phyloP scores from a whole-genome alignment of 2,888 invertebrate species.

The Marronus borbonicus region DNA sequence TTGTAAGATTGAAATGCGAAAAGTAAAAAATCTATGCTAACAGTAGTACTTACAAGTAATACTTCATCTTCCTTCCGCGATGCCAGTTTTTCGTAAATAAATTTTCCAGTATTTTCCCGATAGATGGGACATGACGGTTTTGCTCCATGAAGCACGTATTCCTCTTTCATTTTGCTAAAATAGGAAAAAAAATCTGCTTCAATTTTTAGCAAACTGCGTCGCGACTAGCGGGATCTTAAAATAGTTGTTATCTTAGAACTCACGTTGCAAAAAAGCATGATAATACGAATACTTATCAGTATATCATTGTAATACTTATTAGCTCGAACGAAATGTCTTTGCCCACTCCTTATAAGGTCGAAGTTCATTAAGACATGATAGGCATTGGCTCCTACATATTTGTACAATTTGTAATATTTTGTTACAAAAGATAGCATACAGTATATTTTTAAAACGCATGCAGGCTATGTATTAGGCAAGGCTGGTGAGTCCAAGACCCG shows the following conservation, averaged over 20 bases:
- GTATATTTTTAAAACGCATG: too few relatives aligned
- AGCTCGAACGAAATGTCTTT: neutral
- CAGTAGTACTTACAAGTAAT: slow-evolving; percentile 40
- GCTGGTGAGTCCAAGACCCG: too few relatives aligned
- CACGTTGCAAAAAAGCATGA: slow-evolving; percentile 12
- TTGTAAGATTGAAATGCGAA: too few relatives aligned
- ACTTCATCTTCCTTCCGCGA: slow-evolving; percentile 14
- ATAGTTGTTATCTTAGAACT: too few relatives aligned
- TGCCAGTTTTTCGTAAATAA: slow-evolving; percentile 10
- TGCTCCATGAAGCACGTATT: slow-evolving; percentile 39
- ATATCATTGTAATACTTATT: neutral
- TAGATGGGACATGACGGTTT: neutral
- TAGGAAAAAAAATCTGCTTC: too few relatives aligned
- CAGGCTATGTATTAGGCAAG: too few relatives aligned
- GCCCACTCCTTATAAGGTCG: neutral
- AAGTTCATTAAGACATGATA: too few relatives aligned
- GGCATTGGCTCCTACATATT: too few relatives aligned
- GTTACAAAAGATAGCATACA: too few relatives aligned
- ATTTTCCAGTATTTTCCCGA: slow-evolving; percentile 43
- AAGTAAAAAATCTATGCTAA: neutral
- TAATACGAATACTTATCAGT: slow-evolving; percentile 28
- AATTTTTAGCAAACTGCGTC: too few relatives aligned
- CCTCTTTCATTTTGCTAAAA: slow-evolving; percentile 20
- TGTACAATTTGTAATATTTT: too few relatives aligned
- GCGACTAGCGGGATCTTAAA: too few relatives aligned